These are phyloP conservation scores for Lymantria dispar DNA, from an alignment of 2,888 invertebrate species.

Conservation along the genomic window DNA sequence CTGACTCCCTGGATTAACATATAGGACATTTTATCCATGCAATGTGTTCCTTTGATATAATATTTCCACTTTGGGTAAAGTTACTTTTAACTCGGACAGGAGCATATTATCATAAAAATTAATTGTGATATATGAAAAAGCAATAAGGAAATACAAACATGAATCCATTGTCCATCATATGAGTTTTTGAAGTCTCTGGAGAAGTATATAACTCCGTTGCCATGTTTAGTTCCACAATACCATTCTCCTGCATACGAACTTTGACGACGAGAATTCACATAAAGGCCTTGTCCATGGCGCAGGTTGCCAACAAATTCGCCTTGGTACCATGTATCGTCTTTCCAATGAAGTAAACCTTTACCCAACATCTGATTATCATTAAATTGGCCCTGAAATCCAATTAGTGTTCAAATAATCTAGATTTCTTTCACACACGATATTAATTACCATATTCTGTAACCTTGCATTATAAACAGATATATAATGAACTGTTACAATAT, in stretches of 20 bases:
- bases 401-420: background rate
- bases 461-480: too few relatives aligned
- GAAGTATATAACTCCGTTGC: constrained; percentile 61
- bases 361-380: constrained; percentile 79
- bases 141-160: constrained; percentile 42
- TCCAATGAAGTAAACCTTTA: constrained; percentile 78
- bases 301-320: constrained; percentile 81
- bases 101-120: too few relatives aligned
- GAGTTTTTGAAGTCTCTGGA: constrained; percentile 52
- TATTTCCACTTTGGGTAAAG: too few relatives aligned
- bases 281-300: constrained; percentile 80
- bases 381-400: constrained; percentile 78
- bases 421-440: too few relatives aligned
- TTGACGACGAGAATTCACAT: constrained; percentile 64
- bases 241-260: constrained; percentile 71
- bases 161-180: constrained; percentile 67
- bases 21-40: too few relatives aligned
- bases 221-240: constrained; percentile 73
- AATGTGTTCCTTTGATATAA: too few relatives aligned
- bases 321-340: constrained; percentile 81
- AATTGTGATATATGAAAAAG: too few relatives aligned
- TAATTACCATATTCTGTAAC: too few relatives aligned
- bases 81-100: too few relatives aligned
- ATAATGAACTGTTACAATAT: too few relatives aligned
- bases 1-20: too few relatives aligned